A percentile compares a stretch with the other conserved stretches of the same genome.
These are phyloP conservation scores for Biston stratarius DNA, from an alignment of 2,888 invertebrate genomes.

Conservation along the genomic window DNA sequence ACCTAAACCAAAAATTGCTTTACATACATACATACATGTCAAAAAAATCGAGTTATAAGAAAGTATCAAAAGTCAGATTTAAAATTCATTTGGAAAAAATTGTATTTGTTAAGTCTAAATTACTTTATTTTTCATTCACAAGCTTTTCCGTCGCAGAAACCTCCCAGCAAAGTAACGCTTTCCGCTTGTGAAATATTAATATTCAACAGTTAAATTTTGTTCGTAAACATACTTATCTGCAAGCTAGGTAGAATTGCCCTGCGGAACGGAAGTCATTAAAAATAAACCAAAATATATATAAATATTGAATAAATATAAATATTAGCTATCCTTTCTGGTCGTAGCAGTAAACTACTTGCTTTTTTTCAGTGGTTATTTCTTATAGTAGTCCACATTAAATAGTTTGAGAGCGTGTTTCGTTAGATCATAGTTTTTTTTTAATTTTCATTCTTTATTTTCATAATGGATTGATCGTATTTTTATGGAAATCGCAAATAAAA, in stretches of 20 bases:
- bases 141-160: constrained; percentile 17
- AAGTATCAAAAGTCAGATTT: neutral
- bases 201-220: constrained; percentile 30
- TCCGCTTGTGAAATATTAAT: constrained; percentile 27
- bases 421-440: too few relatives aligned
- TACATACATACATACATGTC: neutral
- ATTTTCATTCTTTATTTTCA: too few relatives aligned
- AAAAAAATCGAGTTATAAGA: neutral
- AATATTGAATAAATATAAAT: constrained; percentile 23
- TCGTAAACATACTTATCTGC: constrained; percentile 32
- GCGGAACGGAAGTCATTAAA: constrained; percentile 35
- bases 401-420: too few relatives aligned
- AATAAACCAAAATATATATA: constrained; percentile 36
- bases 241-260: constrained; percentile 23
- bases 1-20: neutral
- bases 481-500: too few relatives aligned
- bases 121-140: constrained; percentile 24
- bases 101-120: constrained; percentile 17
- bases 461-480: too few relatives aligned
- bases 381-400: neutral
- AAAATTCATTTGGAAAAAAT: constrained; percentile 10
- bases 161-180: constrained; percentile 19
- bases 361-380: constrained; percentile 27
- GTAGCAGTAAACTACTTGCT: too few relatives aligned
- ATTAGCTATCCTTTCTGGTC: too few relatives aligned